These are phyloP conservation scores for Temnopleurus reevesii DNA, from an alignment of 53 echinoderm and acorn worm species.

Conservation along the genomic window DNA sequence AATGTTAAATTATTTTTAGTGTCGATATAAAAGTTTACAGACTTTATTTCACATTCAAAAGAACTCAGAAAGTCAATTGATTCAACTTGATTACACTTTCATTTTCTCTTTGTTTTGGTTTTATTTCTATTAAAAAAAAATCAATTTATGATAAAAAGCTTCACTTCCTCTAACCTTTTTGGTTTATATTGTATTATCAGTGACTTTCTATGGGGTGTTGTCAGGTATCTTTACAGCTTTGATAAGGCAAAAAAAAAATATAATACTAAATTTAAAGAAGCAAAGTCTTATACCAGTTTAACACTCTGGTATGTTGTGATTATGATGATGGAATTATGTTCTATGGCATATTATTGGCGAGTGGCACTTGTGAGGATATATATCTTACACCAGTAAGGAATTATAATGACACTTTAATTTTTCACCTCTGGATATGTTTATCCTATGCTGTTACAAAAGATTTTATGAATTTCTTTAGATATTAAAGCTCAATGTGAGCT, in stretches of 20 bases:
- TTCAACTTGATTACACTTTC: constrained; percentile 11
- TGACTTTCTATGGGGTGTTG: background rate
- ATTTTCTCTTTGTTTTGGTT: background rate
- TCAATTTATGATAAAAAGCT: background rate
- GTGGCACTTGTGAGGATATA: too few relatives aligned
- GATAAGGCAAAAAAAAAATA: too few relatives aligned
- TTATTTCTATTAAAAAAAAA: background rate
- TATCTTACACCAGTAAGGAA: too few relatives aligned
- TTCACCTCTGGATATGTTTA: too few relatives aligned
- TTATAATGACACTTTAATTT: too few relatives aligned
- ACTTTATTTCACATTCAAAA: background rate
- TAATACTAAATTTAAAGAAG: background rate
- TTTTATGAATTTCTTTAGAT: background rate
- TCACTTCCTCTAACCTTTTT: background rate
- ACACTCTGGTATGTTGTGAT: too few relatives aligned
- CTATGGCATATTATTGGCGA: too few relatives aligned
- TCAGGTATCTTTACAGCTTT: background rate
- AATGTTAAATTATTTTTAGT: background rate
- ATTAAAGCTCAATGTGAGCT: background rate
- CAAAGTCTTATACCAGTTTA: background rate
- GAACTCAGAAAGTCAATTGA: background rate
- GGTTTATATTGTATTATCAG: background rate
- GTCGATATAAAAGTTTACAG: background rate
- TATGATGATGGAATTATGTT: too few relatives aligned
- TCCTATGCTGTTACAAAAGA: background rate